Evolutionary conservation across 2,113 vertebrate species (phyloP).

Genomic region (Artemisiospiza belli): DNA sequence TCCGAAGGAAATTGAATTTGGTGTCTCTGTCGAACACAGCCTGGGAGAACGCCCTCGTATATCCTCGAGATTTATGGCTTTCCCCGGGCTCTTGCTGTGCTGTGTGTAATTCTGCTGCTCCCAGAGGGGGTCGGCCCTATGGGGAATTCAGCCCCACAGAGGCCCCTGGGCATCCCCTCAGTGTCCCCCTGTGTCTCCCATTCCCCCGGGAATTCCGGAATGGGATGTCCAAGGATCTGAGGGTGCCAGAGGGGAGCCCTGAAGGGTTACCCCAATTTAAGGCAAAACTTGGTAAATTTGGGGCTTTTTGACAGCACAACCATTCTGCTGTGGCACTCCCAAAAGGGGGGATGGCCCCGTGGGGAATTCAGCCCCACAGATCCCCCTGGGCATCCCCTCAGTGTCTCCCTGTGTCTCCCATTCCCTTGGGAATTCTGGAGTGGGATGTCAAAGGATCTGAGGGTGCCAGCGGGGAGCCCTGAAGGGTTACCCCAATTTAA

Average conservation of each 20-base stretch:
- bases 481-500: not conserved
- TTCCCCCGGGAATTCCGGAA: accelerated
- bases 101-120: not conserved
- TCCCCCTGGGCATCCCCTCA: accelerated
- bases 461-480: no score
- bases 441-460: accelerated
- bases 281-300: no score
- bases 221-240: accelerated
- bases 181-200: accelerated
- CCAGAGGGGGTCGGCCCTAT: accelerated
- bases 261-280: not conserved
- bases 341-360: no score
- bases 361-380: not conserved
- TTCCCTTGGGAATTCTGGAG: accelerated
- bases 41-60: constrained; percentile 46
- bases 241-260: no score
- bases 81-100: not conserved
- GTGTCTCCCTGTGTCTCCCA: accelerated
- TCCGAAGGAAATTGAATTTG: constrained; percentile 73
- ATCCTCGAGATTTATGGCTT: constrained; percentile 69
- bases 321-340: no score
- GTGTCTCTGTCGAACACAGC: constrained; percentile 73
- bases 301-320: no score
- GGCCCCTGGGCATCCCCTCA: accelerated
- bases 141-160: not conserved